Evolutionary conservation across 1,140 invertebrate species (phyloP), one percentile per base, ranked within the genome.

Genomic region (Meloidogyne hapla): DNA sequence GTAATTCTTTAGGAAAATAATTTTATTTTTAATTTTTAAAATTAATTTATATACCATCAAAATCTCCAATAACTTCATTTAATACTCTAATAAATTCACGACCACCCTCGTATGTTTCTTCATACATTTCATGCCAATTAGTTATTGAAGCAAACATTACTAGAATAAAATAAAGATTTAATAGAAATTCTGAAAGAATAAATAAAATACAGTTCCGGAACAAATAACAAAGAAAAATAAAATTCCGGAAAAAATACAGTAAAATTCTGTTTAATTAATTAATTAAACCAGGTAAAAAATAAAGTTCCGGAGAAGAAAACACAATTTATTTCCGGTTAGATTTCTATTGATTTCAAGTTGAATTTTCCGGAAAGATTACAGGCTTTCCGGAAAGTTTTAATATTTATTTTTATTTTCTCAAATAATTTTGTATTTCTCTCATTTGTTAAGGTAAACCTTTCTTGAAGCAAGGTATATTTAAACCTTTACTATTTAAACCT

Each of bases 121-220:
- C 89, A 89, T 94, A 98, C 40, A 93, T 94, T 85, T 97, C 95
- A 87, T 97, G 94, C 87, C 96, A 97, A 87, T 98, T 97, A 0
- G 94, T 92, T 71, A 98, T 95, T 56, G 48, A 56, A 56, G 48
- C 48, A 56, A 56, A 56, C 48, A 56, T 56, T 56, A 56, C 48
- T 56, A n/a, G 5, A 56, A 56, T 18, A 18, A 18, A 48, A 33
- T 33, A 6, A 8, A 33, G 9, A 6, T 33, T 33, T 33, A 33
- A 33, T 33, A 33, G 4, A 33, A 33, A 33, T 33, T 33, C 9
- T 33, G 33, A n/a, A n/a, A n/a, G n/a, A n/a, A n/a, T n/a, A n/a
- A n/a, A n/a, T n/a, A n/a, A n/a, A n/a, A n/a, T n/a, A n/a, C n/a
- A n/a, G n/a, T n/a, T n/a, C n/a, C n/a, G n/a, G n/a, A n/a, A 33